Evolutionary conservation across 2,797 vertebrate species (phyloP), one percentile per base, ranked within the genome.

Genomic region (Melanotaenia nigrans): DNA sequence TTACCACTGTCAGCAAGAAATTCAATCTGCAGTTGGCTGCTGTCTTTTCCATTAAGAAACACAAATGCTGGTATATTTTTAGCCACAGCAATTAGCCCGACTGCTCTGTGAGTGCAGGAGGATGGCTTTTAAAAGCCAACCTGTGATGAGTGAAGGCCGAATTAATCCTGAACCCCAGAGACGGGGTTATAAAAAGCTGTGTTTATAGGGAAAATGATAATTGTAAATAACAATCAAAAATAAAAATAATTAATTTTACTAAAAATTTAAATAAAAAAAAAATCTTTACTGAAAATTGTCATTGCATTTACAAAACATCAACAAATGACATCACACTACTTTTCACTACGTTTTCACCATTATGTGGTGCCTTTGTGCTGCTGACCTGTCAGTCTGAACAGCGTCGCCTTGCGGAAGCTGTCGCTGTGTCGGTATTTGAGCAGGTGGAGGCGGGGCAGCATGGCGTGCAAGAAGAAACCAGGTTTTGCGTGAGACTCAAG

Each of bases 331-430:
- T 40, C 38, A 16, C 38, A 40, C 1, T 40, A 53, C 16, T 8
- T 8, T 55, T 25, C 22, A 30, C 30, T 30, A 30, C 30, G 4
- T 30, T 30, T 30, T 30, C 30, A 30, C 30, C 30, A 38, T 12
- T 24, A 18, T 24, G 25, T 66, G 25, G 11, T 2, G 60, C 14
- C 22, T 53, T 8, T 65, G 40, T 4, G 24, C 55, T 49, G 85
- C 95, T 83, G 69, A 98, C 97, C 96, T 87, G 94, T 87, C 61
- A 99, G 90, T 74, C 86, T 95, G 93, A 99, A 98, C 67, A 99
- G 95, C 0, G 93, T 96, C 7, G 96, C 95, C 42, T 86, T 90
- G 72, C 96, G 96, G 91, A 96, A 99, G 2, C 85, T 90, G 71
- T 95, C 94, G 0, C 92, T 93, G 85, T 97, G 95, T 72, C 92